A percentile compares a stretch with the other conserved stretches of the same genome.
Evolutionary conservation across 2,888 invertebrate genomes (phyloP).

Genomic region (Cantharis rufa): DNA sequence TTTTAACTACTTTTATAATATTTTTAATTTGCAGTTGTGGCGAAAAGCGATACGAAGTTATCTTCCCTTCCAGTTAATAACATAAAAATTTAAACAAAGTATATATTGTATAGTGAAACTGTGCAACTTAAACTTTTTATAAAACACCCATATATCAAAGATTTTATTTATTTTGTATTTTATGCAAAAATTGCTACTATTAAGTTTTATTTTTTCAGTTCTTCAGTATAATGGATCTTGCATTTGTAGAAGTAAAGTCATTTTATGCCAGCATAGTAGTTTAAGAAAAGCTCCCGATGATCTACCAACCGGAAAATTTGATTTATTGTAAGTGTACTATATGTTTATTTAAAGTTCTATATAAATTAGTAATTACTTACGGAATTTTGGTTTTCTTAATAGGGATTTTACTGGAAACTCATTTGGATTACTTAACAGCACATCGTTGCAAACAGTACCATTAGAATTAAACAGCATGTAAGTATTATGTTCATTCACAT

Average conservation of each 20-base stretch:
- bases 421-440: constrained; percentile 48
- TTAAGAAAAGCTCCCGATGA: constrained; percentile 49
- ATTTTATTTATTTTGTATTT: too few relatives aligned
- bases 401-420: constrained; percentile 58
- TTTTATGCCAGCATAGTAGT: constrained; percentile 54
- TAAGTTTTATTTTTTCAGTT: constrained; percentile 32
- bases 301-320: constrained; percentile 49
- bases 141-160: not conserved
- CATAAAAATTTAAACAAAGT: not conserved
- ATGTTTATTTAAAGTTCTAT: not conserved
- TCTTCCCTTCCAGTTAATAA: not conserved
- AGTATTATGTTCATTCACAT: too few relatives aligned
- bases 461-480: constrained; percentile 54
- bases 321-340: constrained; percentile 53
- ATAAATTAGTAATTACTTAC: not conserved
- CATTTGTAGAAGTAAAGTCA: constrained; percentile 53
- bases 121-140: not conserved
- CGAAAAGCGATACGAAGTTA: not conserved
- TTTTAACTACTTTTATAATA: not conserved
- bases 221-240: constrained; percentile 51
- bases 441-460: constrained; percentile 46
- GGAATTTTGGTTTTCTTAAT: constrained; percentile 31
- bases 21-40: not conserved
- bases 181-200: constrained; percentile 18
- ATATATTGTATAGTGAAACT: not conserved